Conservation (phyloP, 2,797 vertebrate species). For the Caiman crocodilus region DNA sequence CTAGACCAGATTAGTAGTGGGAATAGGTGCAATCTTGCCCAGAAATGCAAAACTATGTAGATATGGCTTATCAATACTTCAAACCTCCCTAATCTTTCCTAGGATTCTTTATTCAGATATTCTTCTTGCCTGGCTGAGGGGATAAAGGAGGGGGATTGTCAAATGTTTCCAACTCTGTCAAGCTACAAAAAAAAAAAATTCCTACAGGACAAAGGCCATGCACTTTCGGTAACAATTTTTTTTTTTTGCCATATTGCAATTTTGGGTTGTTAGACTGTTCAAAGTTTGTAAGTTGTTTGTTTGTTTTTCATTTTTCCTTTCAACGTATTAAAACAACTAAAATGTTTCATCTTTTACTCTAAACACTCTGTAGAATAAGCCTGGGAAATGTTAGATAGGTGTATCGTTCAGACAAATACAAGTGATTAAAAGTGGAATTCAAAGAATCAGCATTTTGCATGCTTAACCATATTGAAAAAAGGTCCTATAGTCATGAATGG, state of each 20-base stretch:
- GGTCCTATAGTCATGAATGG: not conserved
- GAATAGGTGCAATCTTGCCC: no score
- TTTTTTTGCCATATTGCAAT: not conserved
- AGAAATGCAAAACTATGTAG: no score
- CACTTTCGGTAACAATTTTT: not conserved
- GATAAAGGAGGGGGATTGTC: not conserved
- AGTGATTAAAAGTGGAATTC: not conserved
- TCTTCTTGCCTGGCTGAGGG: not conserved
- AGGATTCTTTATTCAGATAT: not conserved
- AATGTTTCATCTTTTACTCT: not conserved
- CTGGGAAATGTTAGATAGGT: not conserved
- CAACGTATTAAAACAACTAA: not conserved
- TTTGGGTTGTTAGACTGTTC: not conserved
- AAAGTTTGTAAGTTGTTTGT: not conserved
- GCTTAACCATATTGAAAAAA: not conserved
- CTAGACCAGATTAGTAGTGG: no score
- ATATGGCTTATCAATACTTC: no score
- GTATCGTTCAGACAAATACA: not conserved
- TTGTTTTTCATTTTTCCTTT: not conserved
- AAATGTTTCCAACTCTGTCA: not conserved
- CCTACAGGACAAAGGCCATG: not conserved
- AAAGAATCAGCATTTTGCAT: not conserved
- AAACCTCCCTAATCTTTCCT: no score
- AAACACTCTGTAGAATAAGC: not conserved
- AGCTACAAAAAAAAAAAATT: not conserved